Evolutionary conservation across 2,113 vertebrate species (phyloP), one percentile per base, ranked within the genome.

Genomic region (Stomatorhinus ivindoensis): DNA sequence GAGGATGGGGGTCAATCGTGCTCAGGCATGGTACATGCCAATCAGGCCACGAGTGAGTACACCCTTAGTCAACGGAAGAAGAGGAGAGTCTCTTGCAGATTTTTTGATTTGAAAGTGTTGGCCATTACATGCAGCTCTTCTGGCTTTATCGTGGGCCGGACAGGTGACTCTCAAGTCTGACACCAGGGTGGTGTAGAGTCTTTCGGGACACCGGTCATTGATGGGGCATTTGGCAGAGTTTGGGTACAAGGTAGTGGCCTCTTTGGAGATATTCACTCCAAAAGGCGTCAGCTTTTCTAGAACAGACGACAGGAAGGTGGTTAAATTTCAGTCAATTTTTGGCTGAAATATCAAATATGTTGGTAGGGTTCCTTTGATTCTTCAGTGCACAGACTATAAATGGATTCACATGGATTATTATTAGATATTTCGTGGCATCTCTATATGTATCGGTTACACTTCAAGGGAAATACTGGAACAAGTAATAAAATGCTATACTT

Each of bases 141-240:
- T 5, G 86, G 96, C 95, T 90, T 94, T 91, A 80, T 95, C 92
- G 27, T 95, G 94, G 82, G 91, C 94, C 44, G 96, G 96, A 87
- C 96, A 97, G 31, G 93, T 95, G 89, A 24, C 6, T 61, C 95
- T 93, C 91, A 96, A 92, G 93, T 97, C 96, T 0, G 96, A 96
- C 86, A 92, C 94, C 96, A 97, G 95, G 76, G 95, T 96, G 92
- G 95, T 96, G 91, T 93, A 96, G 2, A 93, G 88, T 69, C 94
- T 91, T 93, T 96, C 96, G 0, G 93, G 95, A 61, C 96, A 97
- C 89, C 94, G 94, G 58, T 93, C 92, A 15, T 0, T 55, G 82
- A 91, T 94, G 88, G 95, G 94, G 50, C 96, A 96, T 6, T 0
- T 87, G 1, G 50, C 92, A 0, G 93, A 95, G 50, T 31, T 53